A percentile compares a stretch with the other conserved stretches of the same genome.
Conservation (phyloP, 2,797 vertebrate species). For the Thripadectes ignobilis region DNA sequence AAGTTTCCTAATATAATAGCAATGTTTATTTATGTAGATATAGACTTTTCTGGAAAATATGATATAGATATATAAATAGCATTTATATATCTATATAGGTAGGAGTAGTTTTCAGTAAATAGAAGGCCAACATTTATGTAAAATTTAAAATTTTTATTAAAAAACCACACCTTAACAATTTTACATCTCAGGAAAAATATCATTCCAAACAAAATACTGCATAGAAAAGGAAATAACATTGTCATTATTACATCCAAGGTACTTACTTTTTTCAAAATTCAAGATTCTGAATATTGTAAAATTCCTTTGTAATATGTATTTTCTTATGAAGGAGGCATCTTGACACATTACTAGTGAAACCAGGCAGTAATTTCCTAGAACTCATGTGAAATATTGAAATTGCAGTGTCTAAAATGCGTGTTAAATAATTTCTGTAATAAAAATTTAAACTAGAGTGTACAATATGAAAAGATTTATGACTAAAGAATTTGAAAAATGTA, state of each 20-base stretch:
- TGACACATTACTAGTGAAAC: slow-evolving; percentile 28
- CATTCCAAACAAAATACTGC: neutral
- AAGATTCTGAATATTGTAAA: neutral
- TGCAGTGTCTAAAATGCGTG: neutral
- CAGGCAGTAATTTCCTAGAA: slow-evolving; percentile 36
- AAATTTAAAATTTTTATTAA: neutral
- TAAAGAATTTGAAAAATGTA: slow-evolving; percentile 65
- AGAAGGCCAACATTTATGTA: neutral
- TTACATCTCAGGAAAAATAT: slow-evolving; percentile 58
- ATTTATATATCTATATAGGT: slow-evolving; percentile 33
- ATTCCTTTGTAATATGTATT: slow-evolving; percentile 44
- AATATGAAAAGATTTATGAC: slow-evolving; percentile 75
- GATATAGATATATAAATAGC: slow-evolving; percentile 8
- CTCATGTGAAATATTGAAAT: slow-evolving; percentile 25
- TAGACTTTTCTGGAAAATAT: slow-evolving; percentile 18
- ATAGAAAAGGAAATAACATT: neutral
- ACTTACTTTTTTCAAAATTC: neutral
- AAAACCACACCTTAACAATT: neutral
- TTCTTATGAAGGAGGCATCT: slow-evolving; percentile 51
- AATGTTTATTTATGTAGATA: slow-evolving; percentile 26
- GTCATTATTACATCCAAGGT: neutral
- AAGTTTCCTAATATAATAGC: slow-evolving; percentile 21
- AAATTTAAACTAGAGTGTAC: slow-evolving; percentile 79
- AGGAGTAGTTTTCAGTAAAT: neutral
- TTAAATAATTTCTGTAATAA: slow-evolving; percentile 69